Conservation (phyloP, 2,888 invertebrate species). For the Criorhina ranunculi region DNA sequence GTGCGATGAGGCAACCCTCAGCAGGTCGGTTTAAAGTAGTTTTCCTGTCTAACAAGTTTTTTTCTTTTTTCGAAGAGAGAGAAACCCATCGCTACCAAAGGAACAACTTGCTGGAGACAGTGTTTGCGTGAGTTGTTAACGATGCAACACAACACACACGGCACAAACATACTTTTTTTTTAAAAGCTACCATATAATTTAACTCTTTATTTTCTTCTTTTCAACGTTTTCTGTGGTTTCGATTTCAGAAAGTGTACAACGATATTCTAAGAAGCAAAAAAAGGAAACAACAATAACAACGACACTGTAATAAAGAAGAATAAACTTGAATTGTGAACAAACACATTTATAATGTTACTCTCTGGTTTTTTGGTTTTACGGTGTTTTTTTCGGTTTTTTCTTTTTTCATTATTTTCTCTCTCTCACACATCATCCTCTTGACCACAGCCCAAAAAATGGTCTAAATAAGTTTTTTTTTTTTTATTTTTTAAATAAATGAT, state of each 20-base stretch:
- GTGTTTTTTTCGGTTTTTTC: constrained; percentile 16
- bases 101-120: constrained; percentile 24
- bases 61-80: constrained; percentile 35
- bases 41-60: constrained; percentile 70
- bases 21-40: constrained; percentile 38
- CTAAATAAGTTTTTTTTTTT: constrained; percentile 38
- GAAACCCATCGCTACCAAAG: constrained; percentile 24
- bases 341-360: constrained; percentile 56
- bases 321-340: constrained; percentile 71
- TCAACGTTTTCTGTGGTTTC: constrained; percentile 33
- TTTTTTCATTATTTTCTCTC: no score
- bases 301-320: constrained; percentile 48
- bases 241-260: constrained; percentile 36
- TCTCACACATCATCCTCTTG: constrained; percentile 48
- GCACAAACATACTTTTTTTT: neutral
- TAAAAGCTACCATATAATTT: no score
- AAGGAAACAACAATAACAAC: constrained; percentile 18
- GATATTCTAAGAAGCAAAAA: constrained; percentile 33
- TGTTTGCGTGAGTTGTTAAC: constrained; percentile 38
- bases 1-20: constrained; percentile 56
- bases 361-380: constrained; percentile 19
- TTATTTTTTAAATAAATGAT: constrained; percentile 11
- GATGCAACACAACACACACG: constrained; percentile 29
- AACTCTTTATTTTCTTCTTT: constrained; percentile 16
- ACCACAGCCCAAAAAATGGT: constrained; percentile 77